phyloP scores from a whole-genome alignment of 2,113 vertebrate genomes.

The Pachyramphus minor region DNA sequence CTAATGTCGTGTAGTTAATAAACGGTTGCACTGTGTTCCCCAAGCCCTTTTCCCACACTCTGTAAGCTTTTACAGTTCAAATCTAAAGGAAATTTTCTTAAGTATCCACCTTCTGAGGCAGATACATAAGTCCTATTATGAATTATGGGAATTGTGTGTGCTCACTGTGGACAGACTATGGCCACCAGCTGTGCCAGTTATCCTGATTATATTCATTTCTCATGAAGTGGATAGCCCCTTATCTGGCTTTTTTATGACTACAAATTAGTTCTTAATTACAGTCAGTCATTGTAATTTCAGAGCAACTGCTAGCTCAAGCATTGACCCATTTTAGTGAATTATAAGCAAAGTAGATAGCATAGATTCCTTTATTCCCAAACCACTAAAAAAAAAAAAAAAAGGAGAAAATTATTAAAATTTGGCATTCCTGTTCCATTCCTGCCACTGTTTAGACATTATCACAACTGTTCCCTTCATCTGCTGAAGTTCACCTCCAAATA shows the following conservation, averaged over 20 bases:
- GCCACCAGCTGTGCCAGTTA: slow-evolving; percentile 60
- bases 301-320: slow-evolving; percentile 55
- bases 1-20: neutral
- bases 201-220: slow-evolving; percentile 57
- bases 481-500: neutral
- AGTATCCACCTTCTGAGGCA: slow-evolving; percentile 22
- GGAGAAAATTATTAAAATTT: neutral
- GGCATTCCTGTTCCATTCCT: neutral
- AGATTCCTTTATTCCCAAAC: slow-evolving; percentile 40
- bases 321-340: slow-evolving; percentile 64
- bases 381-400: neutral
- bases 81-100: slow-evolving; percentile 37
- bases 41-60: neutral
- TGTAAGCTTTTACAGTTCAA: neutral
- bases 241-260: slow-evolving; percentile 65
- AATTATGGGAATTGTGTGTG: slow-evolving; percentile 27
- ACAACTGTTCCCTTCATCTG: neutral
- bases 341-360: slow-evolving; percentile 11
- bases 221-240: slow-evolving; percentile 56
- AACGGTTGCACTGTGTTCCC: neutral
- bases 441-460: neutral
- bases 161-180: neutral
- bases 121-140: neutral
- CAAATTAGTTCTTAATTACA: slow-evolving; percentile 70
- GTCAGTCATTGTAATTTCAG: slow-evolving; percentile 59